Evolutionary conservation across 2,113 vertebrate species (phyloP), one percentile per base, ranked within the genome.

Genomic region (Megalops atlanticus): DNA sequence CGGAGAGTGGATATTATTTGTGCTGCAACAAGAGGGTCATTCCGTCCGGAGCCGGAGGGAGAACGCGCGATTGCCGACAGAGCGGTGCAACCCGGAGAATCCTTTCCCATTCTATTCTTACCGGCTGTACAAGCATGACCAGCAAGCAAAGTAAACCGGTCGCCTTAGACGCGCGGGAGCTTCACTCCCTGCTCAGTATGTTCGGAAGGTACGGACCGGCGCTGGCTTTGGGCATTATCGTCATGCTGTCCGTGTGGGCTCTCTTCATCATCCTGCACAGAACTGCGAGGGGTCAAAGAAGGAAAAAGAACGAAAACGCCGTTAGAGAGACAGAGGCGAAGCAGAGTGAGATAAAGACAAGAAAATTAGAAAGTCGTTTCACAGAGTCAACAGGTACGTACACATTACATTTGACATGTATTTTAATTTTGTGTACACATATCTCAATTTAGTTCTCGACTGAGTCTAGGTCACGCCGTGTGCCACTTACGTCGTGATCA

Each of bases 121-220:
- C 27, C 18, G 45, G 16, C 5, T n/a, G 45, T 1, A 79, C 5
- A 8, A 73, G 33, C 47, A 90, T 90, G 83, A 21, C 81, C 45
- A 80, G 47, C 71, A 84, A 40, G 64, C 83, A 89, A 81, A 80
- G 85, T 76, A 78, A 16, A 83, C 70, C 82, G 40, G 88, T 88
- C 40, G 80, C 84, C 1, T 74, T 82, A 83, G 90, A 90, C 39
- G 83, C 86, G 45, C 88, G 88, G 70, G 91, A 92, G 33, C 80
- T 91, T 88, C 87, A 88, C 1, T 87, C 89, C n/a, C 71, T 92
- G 64, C 90, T 93, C 86, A 90, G 89, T 84, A 77, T 90, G 89
- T 88, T 91, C 54, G 88, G 85, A 0, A 87, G 88, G 0, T 90
- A 90, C 79, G 91, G 90, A 18, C 88, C 90, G 40, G 87, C 89